Conservation (phyloP, 2,888 invertebrate genomes). For the Timema cristinae region DNA sequence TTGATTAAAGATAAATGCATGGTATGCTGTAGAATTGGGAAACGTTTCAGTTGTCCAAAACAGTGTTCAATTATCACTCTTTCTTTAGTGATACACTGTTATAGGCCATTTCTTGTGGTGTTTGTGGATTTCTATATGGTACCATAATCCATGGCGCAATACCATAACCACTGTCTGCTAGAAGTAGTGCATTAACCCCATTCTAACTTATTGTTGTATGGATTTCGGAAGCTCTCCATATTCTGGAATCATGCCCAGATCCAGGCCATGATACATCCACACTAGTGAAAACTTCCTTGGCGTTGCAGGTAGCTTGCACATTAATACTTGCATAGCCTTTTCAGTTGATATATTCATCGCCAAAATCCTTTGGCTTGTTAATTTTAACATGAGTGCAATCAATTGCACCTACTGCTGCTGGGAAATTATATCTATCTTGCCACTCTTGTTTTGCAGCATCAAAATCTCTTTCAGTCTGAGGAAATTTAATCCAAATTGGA, state of each 20-base stretch:
- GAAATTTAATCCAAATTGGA: too few relatives aligned
- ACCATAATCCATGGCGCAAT: constrained; percentile 11
- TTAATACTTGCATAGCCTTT: constrained; percentile 19
- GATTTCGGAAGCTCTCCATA: constrained; percentile 7
- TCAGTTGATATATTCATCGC: constrained; percentile 13
- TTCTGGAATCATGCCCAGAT: constrained; percentile 25
- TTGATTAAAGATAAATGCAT: neutral
- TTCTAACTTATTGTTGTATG: neutral
- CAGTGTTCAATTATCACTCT: neutral
- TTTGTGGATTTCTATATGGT: neutral
- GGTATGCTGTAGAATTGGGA: neutral
- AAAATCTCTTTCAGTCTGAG: too few relatives aligned
- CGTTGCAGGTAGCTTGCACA: constrained; percentile 26
- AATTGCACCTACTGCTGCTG: too few relatives aligned
- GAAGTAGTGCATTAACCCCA: neutral
- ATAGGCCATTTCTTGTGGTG: neutral
- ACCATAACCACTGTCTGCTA: constrained; percentile 1
- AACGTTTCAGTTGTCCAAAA: neutral
- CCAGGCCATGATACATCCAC: constrained; percentile 25
- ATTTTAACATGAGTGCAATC: too few relatives aligned
- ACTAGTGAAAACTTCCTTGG: constrained; percentile 25
- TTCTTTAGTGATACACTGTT: neutral
- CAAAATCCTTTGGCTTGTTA: neutral
- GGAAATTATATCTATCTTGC: too few relatives aligned
- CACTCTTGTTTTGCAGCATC: too few relatives aligned